Base-by-base conservation (phyloP, 2,113 vertebrate species). In the Catharus minimus region DNA sequence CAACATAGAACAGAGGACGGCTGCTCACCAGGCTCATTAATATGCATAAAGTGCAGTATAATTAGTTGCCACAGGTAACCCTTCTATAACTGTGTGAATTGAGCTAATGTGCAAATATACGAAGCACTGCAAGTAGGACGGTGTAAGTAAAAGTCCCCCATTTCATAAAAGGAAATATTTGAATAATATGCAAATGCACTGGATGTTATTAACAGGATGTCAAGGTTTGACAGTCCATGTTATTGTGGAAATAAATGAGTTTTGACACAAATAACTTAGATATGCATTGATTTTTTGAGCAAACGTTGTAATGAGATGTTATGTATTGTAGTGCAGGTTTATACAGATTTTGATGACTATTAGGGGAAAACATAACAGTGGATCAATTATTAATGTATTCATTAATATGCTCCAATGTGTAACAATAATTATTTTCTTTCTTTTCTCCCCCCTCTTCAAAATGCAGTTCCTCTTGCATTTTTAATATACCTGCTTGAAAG, bases 241-340 rank as follows among this genome's bases (percentile, higher is more conserved):
- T 98, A 98, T 97, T 98, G 97, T 98, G 98, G 95, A 98, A 98
- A 98, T 98, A 98, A 98, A 98, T 98, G 98, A 98, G 97, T 98
- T 98, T 98, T 98, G 98, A 98, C 98, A 98, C 97, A 98, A 98
- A 97, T 98, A 98, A 97, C 97, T 98, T 98, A 97, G 97, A 97
- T 97, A 98, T 97, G 98, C 98, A 98, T 97, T 97, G 98, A 98
- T 97, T 98, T 97, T 95, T 97, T 96, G 96, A 97, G 96, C 97
- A 97, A 98, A 97, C 88, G 97, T 97, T 88, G 94, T 97, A 97
- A 97, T 97, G 95, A 97, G 97, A 97, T 95, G 97, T 97, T 98
- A 96, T 87, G 86, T 92, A 96, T 92, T 90, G 95, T 95, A 95
- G 83, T 95, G 95, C 93, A 87, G 97, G 96, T 96, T 97, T 97